Evolutionary conservation across 2,113 vertebrate genomes (phyloP), one percentile per base, ranked within the genome.

Genomic region (Cyprinus carpio): DNA sequence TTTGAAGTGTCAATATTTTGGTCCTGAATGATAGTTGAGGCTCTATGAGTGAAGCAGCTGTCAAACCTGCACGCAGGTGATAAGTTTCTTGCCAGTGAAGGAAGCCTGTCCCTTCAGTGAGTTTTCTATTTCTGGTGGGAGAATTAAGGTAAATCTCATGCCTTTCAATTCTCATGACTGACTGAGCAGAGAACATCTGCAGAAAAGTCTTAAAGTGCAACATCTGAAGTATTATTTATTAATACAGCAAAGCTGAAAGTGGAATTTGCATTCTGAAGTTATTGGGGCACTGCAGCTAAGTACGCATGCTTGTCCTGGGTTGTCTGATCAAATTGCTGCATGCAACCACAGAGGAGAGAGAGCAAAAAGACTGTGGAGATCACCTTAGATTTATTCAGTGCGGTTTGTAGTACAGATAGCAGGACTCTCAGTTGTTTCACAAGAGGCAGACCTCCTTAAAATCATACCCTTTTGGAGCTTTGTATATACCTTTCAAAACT

Each of bases 41-140:
- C 83, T 82, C 54, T 76, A 75, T 84, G 89, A 90, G 85, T 65
- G 62, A 82, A 40, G 13, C 58, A 23, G 87, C 81, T n/a, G 86
- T 89, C 88, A 91, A 92, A 93, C 88, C 91, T 85, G 90, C 91
- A 90, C 83, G n/a, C 81, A 87, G 89, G 88, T 75, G 90, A 91
- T 92, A 88, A 91, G 84, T 87, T 90, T 90, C 82, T 77, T 54
- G 16, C n/a, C 77, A 51, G 25, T 79, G 23, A 82, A 87, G 74
- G 81, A 86, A 83, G 84, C 77, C 84, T 65, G 79, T 67, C 74
- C 90, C 84, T 69, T 84, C 43, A 56, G 71, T 49, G n/a, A 54
- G 11, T 34, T 49, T 67, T 83, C 72, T 71, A 83, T 84, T 84
- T 74, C 58, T 85, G 82, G 40, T 84, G 86, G 79, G 77, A 65